Base-by-base conservation (phyloP, 2,797 vertebrate genomes). In the Characodon lateralis region DNA sequence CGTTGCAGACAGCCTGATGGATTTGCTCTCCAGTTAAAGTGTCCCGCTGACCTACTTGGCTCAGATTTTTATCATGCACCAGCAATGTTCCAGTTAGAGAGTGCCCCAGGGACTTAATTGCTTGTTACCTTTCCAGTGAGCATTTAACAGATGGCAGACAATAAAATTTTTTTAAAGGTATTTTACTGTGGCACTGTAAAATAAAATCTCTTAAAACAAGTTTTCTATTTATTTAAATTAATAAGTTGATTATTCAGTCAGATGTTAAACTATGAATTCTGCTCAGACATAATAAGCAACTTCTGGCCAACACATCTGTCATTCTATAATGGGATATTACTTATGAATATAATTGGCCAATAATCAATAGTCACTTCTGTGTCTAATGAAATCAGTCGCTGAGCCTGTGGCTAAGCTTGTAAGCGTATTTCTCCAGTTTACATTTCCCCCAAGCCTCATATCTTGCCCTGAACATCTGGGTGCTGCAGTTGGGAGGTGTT, bases 21-120 rank as follows among this genome's bases (percentile, higher is more conserved):
- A 90, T 90, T 87, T 69, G 59, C 83, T 85, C 77, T 81, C 76
- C 66, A 56, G 55, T 76, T 75, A 63, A 87, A 83, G 77, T 80
- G 87, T 90, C 84, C 88, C 51, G 83, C 43, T 91, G 90, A 92
- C 92, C 90, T 86, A 87, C 74, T 93, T 93, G 88, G 86, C 89
- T 89, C 83, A 80, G 86, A 88, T 90, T 85, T 89, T 91, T 86
- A 89, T 90, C 83, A 12, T 69, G 71, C 81, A 91, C 85, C 88
- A 87, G 87, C 78, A 61, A 84, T 85, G 85, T 85, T 87, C 85
- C 80, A 87, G 78, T 89, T 84, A 13, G 79, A 77, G 78, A 85
- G 48, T 78, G 76, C 90, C 86, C 80, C 7, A 63, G 79, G 84
- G 88, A 84, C 61, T 78, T 86, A 35, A 75, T 77, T 61, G 78